Percentiles rank a stretch among this genome's conserved stretches.
Evolutionary conservation across 2,113 vertebrate species (phyloP).

Genomic region (Felis chaus): DNA sequence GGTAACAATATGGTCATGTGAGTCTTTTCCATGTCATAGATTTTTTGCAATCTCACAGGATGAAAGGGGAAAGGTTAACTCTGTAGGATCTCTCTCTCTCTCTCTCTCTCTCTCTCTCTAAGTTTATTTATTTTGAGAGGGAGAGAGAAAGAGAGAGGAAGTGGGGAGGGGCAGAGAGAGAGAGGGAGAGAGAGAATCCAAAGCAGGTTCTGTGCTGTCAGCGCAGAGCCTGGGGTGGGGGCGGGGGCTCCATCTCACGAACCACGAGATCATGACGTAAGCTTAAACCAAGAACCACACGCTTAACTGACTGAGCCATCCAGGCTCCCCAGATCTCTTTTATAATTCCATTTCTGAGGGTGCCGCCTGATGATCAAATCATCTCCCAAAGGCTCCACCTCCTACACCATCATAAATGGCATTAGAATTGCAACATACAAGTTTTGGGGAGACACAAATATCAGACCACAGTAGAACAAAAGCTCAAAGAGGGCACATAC

Average conservation of each 20-base stretch:
- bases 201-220: too few species aligned
- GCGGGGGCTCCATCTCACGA: too few species aligned
- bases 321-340: too few species aligned
- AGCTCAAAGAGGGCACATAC: background rate
- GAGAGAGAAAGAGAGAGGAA: too few species aligned
- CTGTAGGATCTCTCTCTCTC: background rate
- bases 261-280: too few species aligned
- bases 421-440: background rate
- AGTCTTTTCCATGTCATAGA: background rate
- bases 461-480: background rate
- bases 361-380: background rate
- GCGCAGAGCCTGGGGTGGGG: too few species aligned
- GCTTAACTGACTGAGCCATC: too few species aligned
- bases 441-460: background rate
- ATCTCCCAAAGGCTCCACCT: background rate
- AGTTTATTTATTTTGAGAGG: too few species aligned
- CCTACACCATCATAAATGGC: background rate
- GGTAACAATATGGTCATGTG: background rate
- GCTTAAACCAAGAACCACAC: too few species aligned
- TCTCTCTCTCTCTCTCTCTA: too few species aligned
- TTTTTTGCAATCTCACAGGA: background rate
- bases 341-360: background rate
- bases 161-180: too few species aligned
- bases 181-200: too few species aligned
- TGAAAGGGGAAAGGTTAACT: background rate